Base-by-base conservation (phyloP, 35 echinoderm and acorn worm genomes). In the Lytechinus pictus region DNA sequence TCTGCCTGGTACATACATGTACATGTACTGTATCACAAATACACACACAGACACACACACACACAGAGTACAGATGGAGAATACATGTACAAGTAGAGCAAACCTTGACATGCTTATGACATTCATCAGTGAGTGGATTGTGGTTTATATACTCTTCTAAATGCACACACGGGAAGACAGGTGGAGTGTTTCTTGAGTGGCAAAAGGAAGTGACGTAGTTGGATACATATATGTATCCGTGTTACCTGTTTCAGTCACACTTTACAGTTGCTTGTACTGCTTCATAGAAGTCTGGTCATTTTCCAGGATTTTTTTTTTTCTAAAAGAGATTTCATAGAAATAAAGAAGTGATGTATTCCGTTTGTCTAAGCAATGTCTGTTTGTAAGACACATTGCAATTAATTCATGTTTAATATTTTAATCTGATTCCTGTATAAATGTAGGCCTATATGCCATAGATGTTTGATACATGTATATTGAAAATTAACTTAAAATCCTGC, bases 61-160 rank as follows among this genome's bases (percentile, higher is more conserved):
- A 71, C 14, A 13, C 5, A 79, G 66, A 79, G 33, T 24, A 79
- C 66, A 79, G 66, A 79, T 79, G 66, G 19, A 79, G 66, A 79
- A 24, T 79, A 79, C 66, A 79, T 24, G 66, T 79, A 19, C 66
- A 79, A 79, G 66, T 79, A 19, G 16, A 79, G 66, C 66, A 79
- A 79, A 79, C 66, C 66, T 79, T 79, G 66, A 79, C 66, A 79
- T 79, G 66, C 66, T 79, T 79, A 7, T 19, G 21, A 79, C 66
- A 79, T 79, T 79, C 66, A 79, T 79, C 66, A 79, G 66, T 79
- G 66, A 79, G 66, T 79, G 66, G 66, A 79, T 79, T 79, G 66
- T 79, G 66, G 66, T 79, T 58, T 79, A 79, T 79, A 24, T 16
- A 79, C 66, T 79, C n/a, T 24, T 79, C 12, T 79, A 24, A 79